Evolutionary conservation across 1,140 invertebrate genomes (phyloP), one percentile per base, ranked within the genome.

Genomic region (Eupeodes corollae): DNA sequence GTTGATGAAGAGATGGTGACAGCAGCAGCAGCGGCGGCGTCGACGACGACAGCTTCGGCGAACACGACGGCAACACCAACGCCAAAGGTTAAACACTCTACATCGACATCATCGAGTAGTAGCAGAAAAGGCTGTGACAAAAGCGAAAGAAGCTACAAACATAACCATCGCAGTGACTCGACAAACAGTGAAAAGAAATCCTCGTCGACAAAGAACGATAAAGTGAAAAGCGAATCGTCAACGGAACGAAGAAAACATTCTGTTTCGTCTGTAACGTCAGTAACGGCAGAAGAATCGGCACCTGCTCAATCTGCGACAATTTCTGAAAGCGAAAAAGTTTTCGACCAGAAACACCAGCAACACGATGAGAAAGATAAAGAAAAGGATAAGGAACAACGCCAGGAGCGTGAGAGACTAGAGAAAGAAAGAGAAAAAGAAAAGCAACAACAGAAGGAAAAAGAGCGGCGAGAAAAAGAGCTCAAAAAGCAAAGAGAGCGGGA

Each of bases 341-440:
- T 40, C 44, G 54, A 59, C 30, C 48, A 44, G 35, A 48, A 54
- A 44, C 42, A 45, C 56, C 35, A 50, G 44, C 33, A 65, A 42
- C 66, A 71, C 40, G 54, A 51, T 61, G 69, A 59, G 52, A 53
- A 49, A 1, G 58, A 60, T 10, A 59, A 58, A 61, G 69, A 59
- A 52, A 53, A 49, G 2, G 58, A 60, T 10, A 59, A 58, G 34
- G 52, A 56, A 33, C 32, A 67, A 14, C 52, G 58, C 2, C 51
- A 59, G 15, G 61, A 60, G 10, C 51, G 50, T 3, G 15, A 59
- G 49, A 44, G 53, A 53, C 15, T 48, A 48, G 42, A 51, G 41
- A n/a, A 44, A 48, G 42, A 51, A 44, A n/a, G 44, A 14, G 37
- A 46, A 1, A 19, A 45, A 44, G 44, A 50, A 52, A 49, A 56